Percentiles rank a stretch among this genome's conserved stretches.
These are phyloP conservation scores for Leptoclinus maculatus DNA, from an alignment of 2,797 vertebrate species.

Conservation along the genomic window DNA sequence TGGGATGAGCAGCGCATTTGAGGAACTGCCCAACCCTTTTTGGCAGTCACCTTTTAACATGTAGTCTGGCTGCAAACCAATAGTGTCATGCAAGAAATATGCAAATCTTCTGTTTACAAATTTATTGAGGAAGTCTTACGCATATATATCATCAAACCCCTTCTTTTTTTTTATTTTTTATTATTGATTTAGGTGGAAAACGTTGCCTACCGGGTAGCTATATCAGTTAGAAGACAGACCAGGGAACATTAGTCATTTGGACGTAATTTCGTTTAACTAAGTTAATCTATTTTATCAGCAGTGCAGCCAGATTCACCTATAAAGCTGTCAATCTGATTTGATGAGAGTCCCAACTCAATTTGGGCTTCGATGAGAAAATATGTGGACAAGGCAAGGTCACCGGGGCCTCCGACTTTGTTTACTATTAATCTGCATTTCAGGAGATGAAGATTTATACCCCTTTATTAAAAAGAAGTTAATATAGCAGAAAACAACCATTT, in stretches of 20 bases:
- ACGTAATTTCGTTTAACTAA: conserved; percentile 45
- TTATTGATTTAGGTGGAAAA: conserved; percentile 3
- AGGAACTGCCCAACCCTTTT: conserved; percentile 45
- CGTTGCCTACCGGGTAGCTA: background rate
- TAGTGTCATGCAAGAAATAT: background rate
- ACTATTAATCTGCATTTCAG: conserved; percentile 27
- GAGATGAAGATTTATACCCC: conserved; percentile 6
- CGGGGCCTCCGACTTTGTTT: conserved; percentile 20
- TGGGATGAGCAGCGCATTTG: conserved; percentile 29
- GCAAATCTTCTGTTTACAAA: background rate
- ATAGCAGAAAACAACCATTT: background rate
- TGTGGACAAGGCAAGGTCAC: conserved; percentile 40
- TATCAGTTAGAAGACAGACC: conserved; percentile 20
- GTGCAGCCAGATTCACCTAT: conserved; percentile 40
- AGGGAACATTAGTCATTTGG: conserved; percentile 29
- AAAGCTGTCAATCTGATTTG: conserved; percentile 41
- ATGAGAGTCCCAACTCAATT: conserved; percentile 48
- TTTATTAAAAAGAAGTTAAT: background rate
- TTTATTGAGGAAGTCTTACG: background rate
- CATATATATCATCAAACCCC: background rate
- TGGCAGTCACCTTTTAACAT: conserved; percentile 29
- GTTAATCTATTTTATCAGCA: conserved; percentile 33
- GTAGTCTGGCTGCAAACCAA: background rate
- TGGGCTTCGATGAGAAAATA: conserved; percentile 39
- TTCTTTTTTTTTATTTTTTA: background rate